phyloP scores from a whole-genome alignment of 2,797 vertebrate genomes.

The Betta splendens region DNA sequence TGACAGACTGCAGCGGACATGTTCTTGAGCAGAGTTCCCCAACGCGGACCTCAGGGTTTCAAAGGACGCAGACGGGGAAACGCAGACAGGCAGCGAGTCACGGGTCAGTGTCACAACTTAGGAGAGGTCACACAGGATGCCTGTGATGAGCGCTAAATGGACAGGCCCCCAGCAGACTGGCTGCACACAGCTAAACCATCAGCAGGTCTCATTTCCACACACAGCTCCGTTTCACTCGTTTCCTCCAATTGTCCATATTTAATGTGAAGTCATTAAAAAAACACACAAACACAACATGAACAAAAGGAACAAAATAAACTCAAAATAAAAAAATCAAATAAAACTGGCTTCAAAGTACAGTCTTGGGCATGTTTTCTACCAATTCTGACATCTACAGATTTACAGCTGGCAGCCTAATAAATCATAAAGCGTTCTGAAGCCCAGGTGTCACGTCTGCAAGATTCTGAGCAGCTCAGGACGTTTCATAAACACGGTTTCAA shows the following conservation, averaged over 20 bases:
- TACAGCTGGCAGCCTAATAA: neutral
- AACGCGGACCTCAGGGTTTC: constrained; percentile 44
- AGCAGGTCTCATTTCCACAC: too few relatives aligned
- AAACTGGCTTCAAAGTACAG: neutral
- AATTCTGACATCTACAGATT: neutral
- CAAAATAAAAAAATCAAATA: too few relatives aligned
- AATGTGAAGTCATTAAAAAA: too few relatives aligned
- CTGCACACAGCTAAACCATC: too few relatives aligned
- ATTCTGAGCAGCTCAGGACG: constrained; percentile 6
- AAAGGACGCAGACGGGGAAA: constrained; percentile 74
- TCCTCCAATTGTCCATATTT: too few relatives aligned
- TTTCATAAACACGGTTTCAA: constrained; percentile 37
- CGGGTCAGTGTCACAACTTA: constrained; percentile 67
- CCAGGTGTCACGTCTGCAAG: neutral
- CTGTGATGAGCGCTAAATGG: too few relatives aligned
- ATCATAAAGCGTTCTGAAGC: neutral
- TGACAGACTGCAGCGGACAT: constrained; percentile 40
- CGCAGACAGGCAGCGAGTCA: constrained; percentile 64
- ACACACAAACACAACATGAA: too few relatives aligned
- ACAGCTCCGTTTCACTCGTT: too few relatives aligned
- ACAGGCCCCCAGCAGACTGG: too few relatives aligned
- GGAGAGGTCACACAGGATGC: constrained; percentile 55
- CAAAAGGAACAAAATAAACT: too few relatives aligned
- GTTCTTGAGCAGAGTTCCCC: constrained; percentile 41
- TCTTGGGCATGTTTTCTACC: neutral